Evolutionary conservation across 2,797 vertebrate species (phyloP).

Genomic region (Pseudomugil gertrudae): DNA sequence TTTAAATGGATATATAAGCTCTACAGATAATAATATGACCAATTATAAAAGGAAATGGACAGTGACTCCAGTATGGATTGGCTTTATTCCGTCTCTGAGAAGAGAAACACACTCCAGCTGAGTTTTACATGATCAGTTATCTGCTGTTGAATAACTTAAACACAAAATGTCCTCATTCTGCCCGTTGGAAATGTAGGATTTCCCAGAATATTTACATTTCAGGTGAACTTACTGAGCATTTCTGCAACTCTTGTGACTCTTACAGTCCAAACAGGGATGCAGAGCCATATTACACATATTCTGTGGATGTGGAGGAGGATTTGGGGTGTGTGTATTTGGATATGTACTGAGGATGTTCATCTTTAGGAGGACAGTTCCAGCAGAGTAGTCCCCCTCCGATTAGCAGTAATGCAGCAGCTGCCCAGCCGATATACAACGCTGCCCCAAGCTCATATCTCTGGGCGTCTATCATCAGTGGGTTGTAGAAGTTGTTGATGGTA

Average conservation of each 20-base stretch:
- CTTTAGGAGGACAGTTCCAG: conserved; percentile 79
- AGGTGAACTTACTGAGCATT: neutral
- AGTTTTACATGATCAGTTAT: neutral
- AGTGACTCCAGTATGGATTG: neutral
- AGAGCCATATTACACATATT: conserved; percentile 67
- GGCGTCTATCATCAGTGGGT: conserved; percentile 66
- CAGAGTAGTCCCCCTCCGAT: conserved; percentile 89
- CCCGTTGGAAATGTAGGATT: no score
- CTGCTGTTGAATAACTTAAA: neutral
- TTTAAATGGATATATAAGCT: no score
- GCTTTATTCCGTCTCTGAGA: no score
- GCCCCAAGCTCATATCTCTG: conserved; percentile 89
- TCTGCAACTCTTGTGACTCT: neutral
- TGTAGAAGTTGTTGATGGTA: conserved; percentile 84
- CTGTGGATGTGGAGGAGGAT: conserved; percentile 62
- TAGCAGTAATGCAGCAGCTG: conserved; percentile 81
- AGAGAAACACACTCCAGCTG: no score
- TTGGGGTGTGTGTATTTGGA: conserved; percentile 70
- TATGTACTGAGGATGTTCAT: conserved; percentile 57
- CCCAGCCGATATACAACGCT: conserved; percentile 93
- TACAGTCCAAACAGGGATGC: conserved; percentile 5
- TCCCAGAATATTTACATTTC: conserved; percentile 4
- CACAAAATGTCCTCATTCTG: neutral
- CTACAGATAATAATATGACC: neutral
- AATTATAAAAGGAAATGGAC: neutral